Evolutionary conservation across 2,113 vertebrate genomes (phyloP).

Genomic region (Asarcornis scutulata): DNA sequence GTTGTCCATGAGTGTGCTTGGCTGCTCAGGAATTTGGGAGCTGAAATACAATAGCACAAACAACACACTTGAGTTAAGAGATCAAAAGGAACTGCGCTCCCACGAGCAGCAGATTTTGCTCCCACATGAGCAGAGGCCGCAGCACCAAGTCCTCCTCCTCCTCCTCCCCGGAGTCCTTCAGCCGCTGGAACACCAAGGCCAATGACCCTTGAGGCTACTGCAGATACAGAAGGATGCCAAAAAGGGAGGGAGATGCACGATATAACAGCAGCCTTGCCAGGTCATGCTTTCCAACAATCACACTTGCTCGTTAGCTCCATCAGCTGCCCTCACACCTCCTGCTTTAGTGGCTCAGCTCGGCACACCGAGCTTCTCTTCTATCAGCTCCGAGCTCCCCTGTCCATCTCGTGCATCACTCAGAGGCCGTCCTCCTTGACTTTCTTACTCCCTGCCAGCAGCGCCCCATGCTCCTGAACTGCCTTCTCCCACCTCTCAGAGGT

Average conservation of each 20-base stretch:
- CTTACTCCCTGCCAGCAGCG: background rate
- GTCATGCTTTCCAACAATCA: background rate
- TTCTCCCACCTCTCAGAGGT: background rate
- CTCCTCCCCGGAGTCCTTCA: background rate
- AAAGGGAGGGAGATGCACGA: background rate
- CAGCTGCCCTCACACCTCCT: background rate
- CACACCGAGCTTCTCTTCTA: background rate
- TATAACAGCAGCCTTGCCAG: background rate
- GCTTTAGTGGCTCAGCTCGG: background rate
- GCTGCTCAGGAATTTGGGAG: background rate
- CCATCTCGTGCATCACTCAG: accelerated
- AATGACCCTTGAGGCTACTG: background rate
- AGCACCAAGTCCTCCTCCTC: slow-evolving; percentile 2
- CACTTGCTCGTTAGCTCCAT: background rate
- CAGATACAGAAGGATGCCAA: background rate
- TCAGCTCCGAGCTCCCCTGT: background rate
- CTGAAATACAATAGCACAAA: background rate
- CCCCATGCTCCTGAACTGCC: accelerated
- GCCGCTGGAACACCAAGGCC: background rate
- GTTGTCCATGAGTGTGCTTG: background rate
- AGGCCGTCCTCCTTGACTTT: background rate
- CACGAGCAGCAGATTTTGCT: background rate
- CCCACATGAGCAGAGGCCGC: background rate
- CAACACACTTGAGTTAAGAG: background rate
- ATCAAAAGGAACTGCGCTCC: slow-evolving; percentile 18